These are phyloP conservation scores for Notarius lentiginosus DNA, from an alignment of 2,113 vertebrate species.

Conservation along the genomic window DNA sequence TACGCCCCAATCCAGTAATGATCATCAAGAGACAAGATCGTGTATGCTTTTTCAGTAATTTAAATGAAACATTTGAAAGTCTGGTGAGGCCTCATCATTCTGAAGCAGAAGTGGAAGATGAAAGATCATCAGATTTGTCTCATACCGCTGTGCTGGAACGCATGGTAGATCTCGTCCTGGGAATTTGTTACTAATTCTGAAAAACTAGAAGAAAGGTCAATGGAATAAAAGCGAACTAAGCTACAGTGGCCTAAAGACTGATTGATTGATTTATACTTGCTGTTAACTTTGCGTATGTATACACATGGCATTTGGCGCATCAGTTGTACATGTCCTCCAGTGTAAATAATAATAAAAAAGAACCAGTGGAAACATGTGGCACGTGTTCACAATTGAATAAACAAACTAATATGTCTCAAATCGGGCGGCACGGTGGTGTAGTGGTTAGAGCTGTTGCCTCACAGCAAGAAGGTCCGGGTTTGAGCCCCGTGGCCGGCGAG, in stretches of 20 bases:
- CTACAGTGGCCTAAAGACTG: not conserved
- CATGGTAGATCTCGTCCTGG: not conserved
- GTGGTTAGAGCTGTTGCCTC: too few relatives aligned
- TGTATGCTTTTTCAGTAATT: not conserved
- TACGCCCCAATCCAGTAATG: not conserved
- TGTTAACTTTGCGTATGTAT: not conserved
- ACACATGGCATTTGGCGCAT: too few relatives aligned
- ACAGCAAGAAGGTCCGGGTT: too few relatives aligned
- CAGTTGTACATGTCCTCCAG: too few relatives aligned
- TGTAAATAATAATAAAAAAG: too few relatives aligned
- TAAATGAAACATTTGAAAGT: not conserved
- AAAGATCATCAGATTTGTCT: not conserved
- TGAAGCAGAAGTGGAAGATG: not conserved
- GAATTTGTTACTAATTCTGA: not conserved
- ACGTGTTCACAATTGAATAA: too few relatives aligned
- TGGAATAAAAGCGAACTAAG: not conserved
- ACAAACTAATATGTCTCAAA: not conserved
- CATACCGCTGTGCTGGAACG: not conserved
- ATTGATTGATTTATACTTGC: not conserved
- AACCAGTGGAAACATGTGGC: too few relatives aligned
- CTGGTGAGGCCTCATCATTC: not conserved
- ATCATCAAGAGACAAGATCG: too few relatives aligned
- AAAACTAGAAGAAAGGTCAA: not conserved
- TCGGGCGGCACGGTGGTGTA: too few relatives aligned
- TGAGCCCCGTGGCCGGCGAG: too few relatives aligned